A percentile compares a stretch with the other conserved stretches of the same genome.
phyloP scores from a whole-genome alignment of 2,888 invertebrate species.

The Myopa tessellatipennis region DNA sequence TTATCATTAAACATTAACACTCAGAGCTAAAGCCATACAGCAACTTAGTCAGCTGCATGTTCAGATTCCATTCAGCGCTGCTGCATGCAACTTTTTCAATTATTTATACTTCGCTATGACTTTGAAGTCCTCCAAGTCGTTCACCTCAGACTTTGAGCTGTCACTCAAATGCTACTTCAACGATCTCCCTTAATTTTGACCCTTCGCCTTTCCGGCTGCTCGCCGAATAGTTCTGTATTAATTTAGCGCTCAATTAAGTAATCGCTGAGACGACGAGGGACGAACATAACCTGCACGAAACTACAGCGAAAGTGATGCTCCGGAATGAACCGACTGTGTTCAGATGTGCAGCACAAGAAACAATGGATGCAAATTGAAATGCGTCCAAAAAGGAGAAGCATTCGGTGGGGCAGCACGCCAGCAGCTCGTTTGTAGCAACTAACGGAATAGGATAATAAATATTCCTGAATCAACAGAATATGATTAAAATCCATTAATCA shows the following conservation, averaged over 20 bases:
- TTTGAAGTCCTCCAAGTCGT: no score
- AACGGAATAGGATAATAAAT: slow-evolving; percentile 55
- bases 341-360: background rate
- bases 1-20: no score
- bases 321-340: background rate
- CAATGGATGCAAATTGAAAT: background rate
- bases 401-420: background rate
- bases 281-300: background rate
- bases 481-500: slow-evolving; percentile 65
- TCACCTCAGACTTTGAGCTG: no score
- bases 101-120: no score
- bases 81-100: no score
- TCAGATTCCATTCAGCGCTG: no score
- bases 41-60: no score
- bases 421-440: slow-evolving; percentile 4
- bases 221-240: background rate
- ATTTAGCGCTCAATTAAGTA: background rate
- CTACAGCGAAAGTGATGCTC: no score
- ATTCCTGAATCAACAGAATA: slow-evolving; percentile 64
- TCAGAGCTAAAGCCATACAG: no score
- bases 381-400: no score
- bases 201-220: background rate
- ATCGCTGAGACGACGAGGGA: background rate
- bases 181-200: no score
- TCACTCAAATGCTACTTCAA: no score